Conservation (phyloP, 1,140 invertebrate species). For the Pogonus chalceus region DNA sequence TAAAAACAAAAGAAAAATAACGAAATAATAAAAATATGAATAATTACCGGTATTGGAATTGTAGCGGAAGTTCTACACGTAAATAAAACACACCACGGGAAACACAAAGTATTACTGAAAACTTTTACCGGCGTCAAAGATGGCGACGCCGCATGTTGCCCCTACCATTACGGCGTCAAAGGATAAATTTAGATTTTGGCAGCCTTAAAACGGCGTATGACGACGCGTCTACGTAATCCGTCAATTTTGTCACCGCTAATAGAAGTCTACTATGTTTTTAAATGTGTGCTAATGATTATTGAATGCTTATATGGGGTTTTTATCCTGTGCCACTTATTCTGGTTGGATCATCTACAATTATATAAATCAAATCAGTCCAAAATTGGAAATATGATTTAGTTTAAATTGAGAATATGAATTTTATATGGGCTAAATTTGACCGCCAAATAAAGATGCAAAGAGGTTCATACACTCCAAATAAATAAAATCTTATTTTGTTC, state of each 20-base stretch:
- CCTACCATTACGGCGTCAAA: not conserved
- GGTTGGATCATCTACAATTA: too few species aligned
- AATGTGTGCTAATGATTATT: not conserved
- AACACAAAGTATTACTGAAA: not conserved
- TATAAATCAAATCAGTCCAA: too few species aligned
- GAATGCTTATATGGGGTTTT: too few species aligned
- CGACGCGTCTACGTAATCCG: not conserved
- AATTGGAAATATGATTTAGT: too few species aligned
- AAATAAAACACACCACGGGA: conserved; percentile 3
- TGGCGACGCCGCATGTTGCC: not conserved
- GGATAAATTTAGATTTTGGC: not conserved
- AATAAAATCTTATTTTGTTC: too few species aligned
- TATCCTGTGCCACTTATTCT: too few species aligned
- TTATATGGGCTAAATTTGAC: too few species aligned
- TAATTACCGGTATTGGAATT: not conserved
- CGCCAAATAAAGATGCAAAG: too few species aligned
- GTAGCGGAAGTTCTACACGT: not conserved
- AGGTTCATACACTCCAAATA: too few species aligned
- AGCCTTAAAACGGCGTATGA: not conserved
- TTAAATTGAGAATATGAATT: too few species aligned
- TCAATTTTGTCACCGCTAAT: not conserved
- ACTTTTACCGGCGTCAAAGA: not conserved
- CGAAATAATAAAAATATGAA: not conserved
- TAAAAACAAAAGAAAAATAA: not conserved
- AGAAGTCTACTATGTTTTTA: not conserved